Conservation (phyloP, 2,113 vertebrate species). For the Coregonus clupeaformis region DNA sequence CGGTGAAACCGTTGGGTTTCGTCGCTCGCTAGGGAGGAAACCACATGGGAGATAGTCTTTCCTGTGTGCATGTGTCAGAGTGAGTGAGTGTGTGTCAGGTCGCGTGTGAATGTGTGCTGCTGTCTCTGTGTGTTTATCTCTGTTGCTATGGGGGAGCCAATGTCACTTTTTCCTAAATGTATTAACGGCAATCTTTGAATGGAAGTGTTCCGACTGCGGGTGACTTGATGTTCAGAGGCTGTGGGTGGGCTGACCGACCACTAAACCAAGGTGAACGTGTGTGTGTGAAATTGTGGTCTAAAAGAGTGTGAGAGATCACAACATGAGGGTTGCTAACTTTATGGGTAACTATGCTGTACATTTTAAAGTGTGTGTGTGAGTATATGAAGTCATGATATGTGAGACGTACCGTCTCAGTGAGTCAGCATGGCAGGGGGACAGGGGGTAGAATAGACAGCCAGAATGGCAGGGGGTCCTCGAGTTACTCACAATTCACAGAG, state of each 20-base stretch:
- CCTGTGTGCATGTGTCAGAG: conserved; percentile 22
- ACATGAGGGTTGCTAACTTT: too few species aligned
- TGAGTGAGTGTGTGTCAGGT: not conserved
- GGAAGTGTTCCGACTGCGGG: conserved; percentile 42
- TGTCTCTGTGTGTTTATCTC: too few species aligned
- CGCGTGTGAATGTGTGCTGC: not conserved
- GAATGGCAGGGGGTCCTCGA: conserved; percentile 27
- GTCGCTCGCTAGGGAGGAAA: conserved; percentile 28
- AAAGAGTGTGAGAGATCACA: too few species aligned
- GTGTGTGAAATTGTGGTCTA: too few species aligned
- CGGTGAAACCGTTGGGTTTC: conserved; percentile 19
- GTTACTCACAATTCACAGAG: conserved; percentile 37
- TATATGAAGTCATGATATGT: too few species aligned
- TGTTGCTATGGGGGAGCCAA: conserved; percentile 22
- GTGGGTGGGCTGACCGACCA: not conserved
- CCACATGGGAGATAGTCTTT: conserved; percentile 45
- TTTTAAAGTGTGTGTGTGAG: too few species aligned
- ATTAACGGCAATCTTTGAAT: conserved; percentile 54
- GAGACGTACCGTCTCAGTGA: not conserved
- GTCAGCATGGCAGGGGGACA: conserved; percentile 21
- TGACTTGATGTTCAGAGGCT: conserved; percentile 30
- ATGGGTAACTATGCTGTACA: too few species aligned
- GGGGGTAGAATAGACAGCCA: not conserved
- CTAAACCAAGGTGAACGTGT: not conserved
- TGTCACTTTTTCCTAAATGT: conserved; percentile 40